Evolutionary conservation across 2,113 vertebrate species (phyloP).

Genomic region (Dendrocopos noguchii): DNA sequence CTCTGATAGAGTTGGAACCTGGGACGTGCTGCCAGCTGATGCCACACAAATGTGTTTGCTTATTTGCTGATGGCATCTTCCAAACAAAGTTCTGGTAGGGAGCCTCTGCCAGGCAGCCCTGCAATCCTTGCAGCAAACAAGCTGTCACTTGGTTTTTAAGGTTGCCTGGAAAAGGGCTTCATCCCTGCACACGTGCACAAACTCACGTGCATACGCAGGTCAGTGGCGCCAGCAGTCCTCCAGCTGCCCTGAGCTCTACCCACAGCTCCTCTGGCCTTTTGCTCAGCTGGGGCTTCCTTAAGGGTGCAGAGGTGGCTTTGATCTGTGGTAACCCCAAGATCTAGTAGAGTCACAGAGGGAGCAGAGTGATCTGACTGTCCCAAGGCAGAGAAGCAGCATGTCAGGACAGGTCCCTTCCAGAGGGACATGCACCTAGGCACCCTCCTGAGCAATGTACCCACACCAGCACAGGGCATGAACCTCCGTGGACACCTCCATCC

Average conservation of each 20-base stretch:
- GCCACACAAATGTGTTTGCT: neutral
- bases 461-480: neutral
- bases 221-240: neutral
- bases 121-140: slow-evolving; percentile 26
- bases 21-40: neutral
- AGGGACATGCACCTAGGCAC: neutral
- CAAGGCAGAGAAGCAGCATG: neutral
- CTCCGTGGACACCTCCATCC: neutral
- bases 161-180: neutral
- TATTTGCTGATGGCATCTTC: neutral
- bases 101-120: slow-evolving; percentile 29
- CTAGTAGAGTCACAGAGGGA: fast-evolving
- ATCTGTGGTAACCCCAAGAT: neutral
- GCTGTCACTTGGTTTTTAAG: neutral
- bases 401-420: neutral
- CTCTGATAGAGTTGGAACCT: neutral
- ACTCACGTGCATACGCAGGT: neutral
- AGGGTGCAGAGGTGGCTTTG: neutral
- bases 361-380: fast-evolving
- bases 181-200: neutral
- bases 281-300: neutral
- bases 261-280: neutral
- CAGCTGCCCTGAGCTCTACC: neutral
- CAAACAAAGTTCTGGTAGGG: neutral
- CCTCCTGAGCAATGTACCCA: neutral